Evolutionary conservation across 64 coral and sea anemone species (phyloP).

Genomic region (Actinia tenebrosa): DNA sequence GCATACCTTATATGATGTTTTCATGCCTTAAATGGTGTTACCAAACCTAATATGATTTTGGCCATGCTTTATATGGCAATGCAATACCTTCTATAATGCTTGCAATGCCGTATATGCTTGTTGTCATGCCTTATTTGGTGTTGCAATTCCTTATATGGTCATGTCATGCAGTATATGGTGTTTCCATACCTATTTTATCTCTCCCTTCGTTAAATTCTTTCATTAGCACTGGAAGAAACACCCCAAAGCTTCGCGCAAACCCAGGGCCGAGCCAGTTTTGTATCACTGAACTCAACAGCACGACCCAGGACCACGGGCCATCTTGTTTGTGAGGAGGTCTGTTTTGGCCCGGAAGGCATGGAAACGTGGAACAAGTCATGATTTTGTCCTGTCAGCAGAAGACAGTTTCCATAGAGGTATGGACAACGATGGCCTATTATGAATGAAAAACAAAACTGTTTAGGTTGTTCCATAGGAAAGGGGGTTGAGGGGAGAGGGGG

Average conservation of each 20-base stretch:
- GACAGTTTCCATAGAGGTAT: not conserved
- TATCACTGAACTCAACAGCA: not conserved
- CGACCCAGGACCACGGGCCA: not conserved
- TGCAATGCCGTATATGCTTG: too few relatives aligned
- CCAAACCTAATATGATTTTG: too few relatives aligned
- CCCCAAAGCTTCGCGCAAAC: not conserved
- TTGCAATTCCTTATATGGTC: too few relatives aligned
- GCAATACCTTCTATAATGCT: too few relatives aligned
- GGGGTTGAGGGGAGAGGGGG: too few relatives aligned
- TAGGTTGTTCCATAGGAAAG: too few relatives aligned
- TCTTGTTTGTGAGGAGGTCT: constrained; percentile 13
- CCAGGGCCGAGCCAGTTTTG: not conserved
- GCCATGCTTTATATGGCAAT: too few relatives aligned
- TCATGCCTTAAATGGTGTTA: too few relatives aligned
- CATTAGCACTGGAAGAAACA: not conserved
- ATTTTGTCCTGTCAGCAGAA: not conserved
- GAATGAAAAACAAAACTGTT: not conserved
- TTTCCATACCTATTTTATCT: constrained; percentile 7
- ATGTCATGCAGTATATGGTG: too few relatives aligned
- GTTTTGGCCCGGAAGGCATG: not conserved
- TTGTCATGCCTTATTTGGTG: too few relatives aligned
- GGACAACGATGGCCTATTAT: not conserved
- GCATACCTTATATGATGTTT: too few relatives aligned
- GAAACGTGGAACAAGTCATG: not conserved
- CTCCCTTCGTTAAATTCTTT: constrained; percentile 6